Base-by-base conservation (phyloP, 23 tunicate species). In the Ciona savignyi region DNA sequence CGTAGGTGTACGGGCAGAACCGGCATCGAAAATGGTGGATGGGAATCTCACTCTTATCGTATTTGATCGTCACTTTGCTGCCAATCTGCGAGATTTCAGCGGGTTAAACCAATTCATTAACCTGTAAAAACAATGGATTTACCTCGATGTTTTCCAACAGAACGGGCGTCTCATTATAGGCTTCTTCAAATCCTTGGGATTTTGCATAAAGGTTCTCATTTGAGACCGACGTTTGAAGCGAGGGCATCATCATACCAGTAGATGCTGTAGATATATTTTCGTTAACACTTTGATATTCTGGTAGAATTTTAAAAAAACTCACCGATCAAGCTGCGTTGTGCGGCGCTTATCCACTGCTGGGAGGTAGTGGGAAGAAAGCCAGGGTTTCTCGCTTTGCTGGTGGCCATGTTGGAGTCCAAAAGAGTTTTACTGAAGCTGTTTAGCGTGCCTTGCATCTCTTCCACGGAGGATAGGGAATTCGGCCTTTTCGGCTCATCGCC, bases 361-460 rank as follows among this genome's bases (percentile, higher is more conserved):
- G 89, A 33, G 27, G 73, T 23, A 32, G 77, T 65, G 24, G 70
- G 27, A 3, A 80, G 73, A 27, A 67, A 62, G 33, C 30, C 42
- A 23, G 62, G 30, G 34, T 30, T 35, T 30, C 61, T 30, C 2
- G 67, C 23, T 1, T 70, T 23, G 49, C 73, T 75, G 23, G 77
- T 29, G 29, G 68, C 71, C 66, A 35, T 74, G 22, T 76, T 9
- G 21, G 88, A 63, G 49, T 72, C 84, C 63, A 73, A 35, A 30
- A 89, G 85, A 63, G 84, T 34, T 48, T 89, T 89, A 73, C 85
- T 89, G 78, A 89, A 89, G 21, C 70, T 65, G 82, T 89, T 89
- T 27, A 89, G 72, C 29, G 82, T 74, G 30, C 88, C 96, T 70
- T 83, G 89, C 96, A 89, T 89, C 34, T 89, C 96, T 31, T 89